A percentile compares a stretch with the other conserved stretches of the same genome.
Conservation (phyloP, 2,797 vertebrate species). For the Notoglanidium macrostoma region DNA sequence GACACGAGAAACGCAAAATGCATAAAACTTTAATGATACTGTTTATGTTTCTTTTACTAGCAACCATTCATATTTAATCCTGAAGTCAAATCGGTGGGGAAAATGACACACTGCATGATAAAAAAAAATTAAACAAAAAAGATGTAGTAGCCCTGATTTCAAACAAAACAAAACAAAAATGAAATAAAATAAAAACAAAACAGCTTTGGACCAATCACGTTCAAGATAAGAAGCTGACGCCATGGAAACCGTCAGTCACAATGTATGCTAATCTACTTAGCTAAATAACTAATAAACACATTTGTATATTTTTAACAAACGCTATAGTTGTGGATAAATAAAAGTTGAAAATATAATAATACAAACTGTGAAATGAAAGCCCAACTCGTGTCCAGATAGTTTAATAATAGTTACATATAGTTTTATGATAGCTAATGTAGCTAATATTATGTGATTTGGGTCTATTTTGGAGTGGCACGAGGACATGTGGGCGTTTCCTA, state of each 20-base stretch:
- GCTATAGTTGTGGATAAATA: not conserved
- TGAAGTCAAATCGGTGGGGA: not conserved
- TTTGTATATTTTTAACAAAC: not conserved
- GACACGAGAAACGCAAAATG: not conserved
- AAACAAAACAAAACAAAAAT: not conserved
- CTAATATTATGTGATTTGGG: not conserved
- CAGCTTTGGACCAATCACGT: not conserved
- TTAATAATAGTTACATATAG: not conserved
- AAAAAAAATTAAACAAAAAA: not conserved
- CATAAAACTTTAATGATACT: not conserved
- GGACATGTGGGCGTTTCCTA: not conserved
- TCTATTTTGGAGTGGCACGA: not conserved
- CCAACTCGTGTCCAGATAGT: not conserved
- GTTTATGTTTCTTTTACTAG: not conserved
- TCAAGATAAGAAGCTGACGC: not conserved
- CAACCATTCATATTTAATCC: not conserved
- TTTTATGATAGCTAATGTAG: not conserved
- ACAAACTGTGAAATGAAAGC: not conserved
- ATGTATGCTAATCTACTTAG: not conserved
- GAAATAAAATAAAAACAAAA: not conserved
- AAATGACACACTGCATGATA: not conserved
- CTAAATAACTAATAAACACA: not conserved
- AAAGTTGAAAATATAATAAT: not conserved
- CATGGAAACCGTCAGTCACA: not conserved
- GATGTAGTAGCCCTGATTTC: not conserved